Base-by-base conservation (phyloP, 2,888 invertebrate species). In the Agrochola circellaris region DNA sequence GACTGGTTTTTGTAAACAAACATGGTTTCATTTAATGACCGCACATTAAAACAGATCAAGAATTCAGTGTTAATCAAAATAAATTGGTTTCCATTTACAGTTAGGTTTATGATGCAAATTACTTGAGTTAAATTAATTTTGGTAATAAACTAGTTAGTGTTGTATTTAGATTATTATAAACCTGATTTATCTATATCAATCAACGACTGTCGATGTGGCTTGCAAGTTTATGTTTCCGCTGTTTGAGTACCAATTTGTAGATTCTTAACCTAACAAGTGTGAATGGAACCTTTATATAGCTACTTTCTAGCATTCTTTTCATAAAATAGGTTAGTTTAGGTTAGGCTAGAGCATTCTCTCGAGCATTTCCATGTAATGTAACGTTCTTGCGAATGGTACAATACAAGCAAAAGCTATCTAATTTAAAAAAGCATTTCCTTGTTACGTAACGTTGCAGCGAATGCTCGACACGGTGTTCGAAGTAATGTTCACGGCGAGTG, bases 11-110 rank as follows among this genome's bases (percentile, higher is more conserved):
- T 73, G 61, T n/a, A 74, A 81, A 75, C 66, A 75, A 79, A 82
- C 61, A 79, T 66, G 45, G n/a, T 81, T 75, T 38, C 17, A n/a
- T 81, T 66, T 56, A 51, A 48, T 81, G 17, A 30, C 42, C 34
- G 8, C 56, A 64, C 26, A 42, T 75, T 62, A 23, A 68, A 61
- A 42, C 34, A 11, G 45, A 61, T 67, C 48, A 67, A 67, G 61
- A 75, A 68, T 54, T n/a, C 48, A 34, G 51, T 68, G 76, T 68
- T 68, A 75, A 79, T 79, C 67, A 82, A 82, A 68, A 51, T 79
- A 68, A 82, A 79, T 75, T 82, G 58, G 42, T 26, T 64, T 51
- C 56, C 51, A 75, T 68, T 26, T n/a, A 82, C 76, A 45, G 76
- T 68, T 58, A 75, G 2, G 15, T 82, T 82, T 68, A 68, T 17